phyloP scores from a whole-genome alignment of 1,140 invertebrate species.

The Catajapyx aquilonaris region DNA sequence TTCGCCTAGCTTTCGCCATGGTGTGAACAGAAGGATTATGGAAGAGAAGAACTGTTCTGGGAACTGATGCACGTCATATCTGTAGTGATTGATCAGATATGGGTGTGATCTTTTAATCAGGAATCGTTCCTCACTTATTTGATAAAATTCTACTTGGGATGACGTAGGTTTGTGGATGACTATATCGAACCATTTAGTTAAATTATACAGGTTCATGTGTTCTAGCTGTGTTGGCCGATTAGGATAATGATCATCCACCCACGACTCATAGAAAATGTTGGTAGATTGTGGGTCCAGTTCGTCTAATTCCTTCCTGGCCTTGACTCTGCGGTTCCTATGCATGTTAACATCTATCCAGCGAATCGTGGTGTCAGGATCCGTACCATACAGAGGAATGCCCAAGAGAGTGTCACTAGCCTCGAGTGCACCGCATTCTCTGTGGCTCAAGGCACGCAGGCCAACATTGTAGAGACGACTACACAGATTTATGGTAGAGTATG shows the following conservation, averaged over 20 bases:
- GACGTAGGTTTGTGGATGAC: neutral
- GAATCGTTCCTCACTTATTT: neutral
- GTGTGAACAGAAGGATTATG: conserved; percentile 2
- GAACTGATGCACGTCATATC: neutral
- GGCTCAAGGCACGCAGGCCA: conserved; percentile 10
- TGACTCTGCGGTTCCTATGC: conserved; percentile 10
- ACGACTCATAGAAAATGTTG: conserved; percentile 12
- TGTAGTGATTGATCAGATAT: conserved; percentile 5
- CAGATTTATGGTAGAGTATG: conserved; percentile 10
- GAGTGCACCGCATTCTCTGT: conserved; percentile 13
- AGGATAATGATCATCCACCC: conserved; percentile 9
- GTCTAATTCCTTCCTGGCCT: conserved; percentile 11
- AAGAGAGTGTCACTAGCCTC: too few relatives aligned
- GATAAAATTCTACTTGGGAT: neutral
- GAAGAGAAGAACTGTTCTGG: conserved; percentile 5
- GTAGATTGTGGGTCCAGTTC: conserved; percentile 10
- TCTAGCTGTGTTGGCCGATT: conserved; percentile 4
- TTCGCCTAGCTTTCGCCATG: neutral
- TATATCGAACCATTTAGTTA: conserved; percentile 1
- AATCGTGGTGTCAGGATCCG: conserved; percentile 13
- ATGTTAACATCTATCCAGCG: conserved; percentile 13
- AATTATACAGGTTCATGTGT: conserved; percentile 2
- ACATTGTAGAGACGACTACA: too few relatives aligned
- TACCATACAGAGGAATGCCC: conserved; percentile 10
- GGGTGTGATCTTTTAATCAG: neutral